phyloP scores from a whole-genome alignment of 92 coral and sea anemone species.

The Parazoanthus swiftii region DNA sequence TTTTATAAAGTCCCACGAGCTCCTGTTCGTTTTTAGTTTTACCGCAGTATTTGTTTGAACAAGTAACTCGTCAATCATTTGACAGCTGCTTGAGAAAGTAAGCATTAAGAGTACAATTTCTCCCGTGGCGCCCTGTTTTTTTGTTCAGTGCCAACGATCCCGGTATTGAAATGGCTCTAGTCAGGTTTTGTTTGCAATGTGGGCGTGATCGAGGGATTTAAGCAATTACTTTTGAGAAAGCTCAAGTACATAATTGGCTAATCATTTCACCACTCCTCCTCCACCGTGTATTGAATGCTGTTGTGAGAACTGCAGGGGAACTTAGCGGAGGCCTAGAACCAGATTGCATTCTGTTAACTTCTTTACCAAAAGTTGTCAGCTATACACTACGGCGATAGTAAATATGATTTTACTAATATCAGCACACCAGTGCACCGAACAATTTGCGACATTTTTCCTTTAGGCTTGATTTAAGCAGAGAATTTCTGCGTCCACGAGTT shows the following conservation, averaged over 20 bases:
- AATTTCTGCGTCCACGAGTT: no score
- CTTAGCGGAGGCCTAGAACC: background rate
- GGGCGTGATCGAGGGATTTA: constrained; percentile 21
- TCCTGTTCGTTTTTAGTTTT: background rate
- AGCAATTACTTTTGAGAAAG: constrained; percentile 7
- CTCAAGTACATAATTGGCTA: background rate
- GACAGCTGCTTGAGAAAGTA: background rate
- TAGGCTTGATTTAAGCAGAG: no score
- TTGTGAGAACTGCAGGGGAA: constrained; percentile 17
- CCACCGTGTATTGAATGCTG: background rate
- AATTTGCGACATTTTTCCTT: background rate
- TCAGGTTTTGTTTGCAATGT: background rate
- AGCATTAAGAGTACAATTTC: background rate
- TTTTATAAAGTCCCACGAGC: background rate
- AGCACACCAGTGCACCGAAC: background rate
- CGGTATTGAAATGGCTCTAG: background rate
- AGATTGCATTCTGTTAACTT: constrained; percentile 11
- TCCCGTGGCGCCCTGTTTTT: background rate
- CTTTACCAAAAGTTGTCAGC: constrained; percentile 13
- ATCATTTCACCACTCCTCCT: constrained; percentile 9
- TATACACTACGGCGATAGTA: background rate
- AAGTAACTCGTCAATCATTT: constrained; percentile 2
- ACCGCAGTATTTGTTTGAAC: background rate
- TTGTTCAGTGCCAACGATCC: background rate
- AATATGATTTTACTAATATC: background rate